Evolutionary conservation across 1,140 invertebrate species (phyloP).

Genomic region (Lordiphosa stackelbergi): DNA sequence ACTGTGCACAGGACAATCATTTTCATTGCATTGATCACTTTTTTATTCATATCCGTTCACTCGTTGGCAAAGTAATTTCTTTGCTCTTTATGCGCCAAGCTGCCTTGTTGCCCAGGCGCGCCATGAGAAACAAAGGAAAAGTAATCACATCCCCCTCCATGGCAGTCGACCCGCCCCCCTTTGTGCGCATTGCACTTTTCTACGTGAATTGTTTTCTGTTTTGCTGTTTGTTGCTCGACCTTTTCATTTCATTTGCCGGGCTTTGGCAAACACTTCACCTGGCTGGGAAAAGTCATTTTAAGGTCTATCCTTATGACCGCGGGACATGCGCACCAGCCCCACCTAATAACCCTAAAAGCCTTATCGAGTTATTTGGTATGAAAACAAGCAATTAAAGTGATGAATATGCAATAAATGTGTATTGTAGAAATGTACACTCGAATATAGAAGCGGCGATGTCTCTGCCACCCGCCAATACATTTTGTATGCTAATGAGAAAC

Average conservation of each 20-base stretch:
- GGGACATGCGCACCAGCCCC: conserved; percentile 14
- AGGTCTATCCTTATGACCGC: conserved; percentile 5
- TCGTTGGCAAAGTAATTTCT: conserved; percentile 74
- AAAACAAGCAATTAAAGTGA: conserved; percentile 76
- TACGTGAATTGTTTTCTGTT: conserved; percentile 43
- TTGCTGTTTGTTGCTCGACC: not conserved
- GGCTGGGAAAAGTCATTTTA: conserved; percentile 1
- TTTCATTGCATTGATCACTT: conserved; percentile 74
- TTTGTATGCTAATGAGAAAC: conserved; percentile 72
- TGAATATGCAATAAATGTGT: conserved; percentile 75
- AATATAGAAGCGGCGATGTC: conserved; percentile 8
- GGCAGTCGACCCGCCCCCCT: not conserved
- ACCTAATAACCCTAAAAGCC: conserved; percentile 69
- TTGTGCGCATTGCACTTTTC: conserved; percentile 30
- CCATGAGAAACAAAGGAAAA: conserved; percentile 57
- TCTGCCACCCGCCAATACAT: conserved; percentile 33
- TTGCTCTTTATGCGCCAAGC: conserved; percentile 52
- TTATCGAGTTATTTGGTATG: conserved; percentile 71
- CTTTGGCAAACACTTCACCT: conserved; percentile 5
- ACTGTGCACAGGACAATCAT: conserved; percentile 65
- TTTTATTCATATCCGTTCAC: conserved; percentile 73
- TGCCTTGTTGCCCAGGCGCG: not conserved
- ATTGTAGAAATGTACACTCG: conserved; percentile 27
- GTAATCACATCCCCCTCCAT: conserved; percentile 57
- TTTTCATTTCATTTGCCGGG: conserved; percentile 32